Conservation (phyloP, 2,797 vertebrate species). For the Chloroceryle amazona region DNA sequence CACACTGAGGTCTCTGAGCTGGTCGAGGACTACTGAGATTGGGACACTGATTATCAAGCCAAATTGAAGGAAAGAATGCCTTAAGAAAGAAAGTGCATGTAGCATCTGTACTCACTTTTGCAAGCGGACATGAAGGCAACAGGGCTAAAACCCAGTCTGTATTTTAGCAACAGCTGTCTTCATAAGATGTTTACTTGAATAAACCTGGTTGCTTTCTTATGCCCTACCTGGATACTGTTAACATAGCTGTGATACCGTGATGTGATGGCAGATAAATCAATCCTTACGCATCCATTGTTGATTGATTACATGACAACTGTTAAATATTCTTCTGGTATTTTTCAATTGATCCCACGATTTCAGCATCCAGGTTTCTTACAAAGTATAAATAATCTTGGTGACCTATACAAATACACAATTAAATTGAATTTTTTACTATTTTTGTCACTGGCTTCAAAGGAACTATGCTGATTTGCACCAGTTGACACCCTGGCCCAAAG, state of each 20-base stretch:
- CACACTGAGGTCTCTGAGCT: not conserved
- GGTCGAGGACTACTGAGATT: not conserved
- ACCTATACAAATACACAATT: not conserved
- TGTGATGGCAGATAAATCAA: not conserved
- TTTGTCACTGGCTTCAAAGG: not conserved
- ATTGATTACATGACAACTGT: not conserved
- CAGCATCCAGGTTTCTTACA: not conserved
- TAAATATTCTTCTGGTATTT: conserved; percentile 8
- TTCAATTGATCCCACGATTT: not conserved
- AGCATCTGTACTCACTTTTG: not conserved
- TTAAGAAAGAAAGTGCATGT: not conserved
- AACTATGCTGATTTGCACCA: not conserved
- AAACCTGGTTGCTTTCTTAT: not conserved
- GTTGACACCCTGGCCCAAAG: not conserved
- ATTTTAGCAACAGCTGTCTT: conserved; percentile 19
- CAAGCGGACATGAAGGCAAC: not conserved
- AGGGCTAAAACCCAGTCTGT: not conserved
- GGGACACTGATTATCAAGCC: not conserved
- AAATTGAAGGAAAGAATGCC: not conserved
- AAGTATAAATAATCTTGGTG: not conserved
- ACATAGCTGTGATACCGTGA: not conserved
- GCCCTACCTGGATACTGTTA: not conserved
- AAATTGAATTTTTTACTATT: not conserved
- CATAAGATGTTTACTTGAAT: not conserved
- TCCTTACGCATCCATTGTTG: not conserved